A percentile compares a stretch with the other conserved stretches of the same genome.
Evolutionary conservation across 2,888 invertebrate genomes (phyloP).

Genomic region (Lissocephala sabroskyi): DNA sequence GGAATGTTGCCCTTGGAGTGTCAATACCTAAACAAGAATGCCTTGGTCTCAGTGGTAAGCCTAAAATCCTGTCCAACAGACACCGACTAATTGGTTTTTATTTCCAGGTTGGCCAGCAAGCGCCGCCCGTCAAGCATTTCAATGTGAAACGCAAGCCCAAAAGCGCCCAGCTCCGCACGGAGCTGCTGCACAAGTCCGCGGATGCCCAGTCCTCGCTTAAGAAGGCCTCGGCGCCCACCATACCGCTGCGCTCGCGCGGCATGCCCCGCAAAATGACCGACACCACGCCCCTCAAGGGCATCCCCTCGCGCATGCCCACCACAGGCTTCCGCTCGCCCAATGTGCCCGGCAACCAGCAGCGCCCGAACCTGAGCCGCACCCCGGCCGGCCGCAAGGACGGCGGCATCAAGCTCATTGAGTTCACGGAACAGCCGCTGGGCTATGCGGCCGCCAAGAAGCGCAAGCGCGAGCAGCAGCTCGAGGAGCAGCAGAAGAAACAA

Average conservation of each 20-base stretch:
- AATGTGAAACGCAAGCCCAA: conserved; percentile 94
- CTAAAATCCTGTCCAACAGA: no score
- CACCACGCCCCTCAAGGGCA: conserved; percentile 92
- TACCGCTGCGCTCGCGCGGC: conserved; percentile 88
- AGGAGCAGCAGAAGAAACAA: conserved; percentile 78
- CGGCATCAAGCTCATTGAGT: conserved; percentile 94
- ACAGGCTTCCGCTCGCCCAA: conserved; percentile 77
- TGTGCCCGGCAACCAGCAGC: conserved; percentile 67
- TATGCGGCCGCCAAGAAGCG: conserved; percentile 90
- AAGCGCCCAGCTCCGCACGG: conserved; percentile 90
- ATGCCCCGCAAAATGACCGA: conserved; percentile 98
- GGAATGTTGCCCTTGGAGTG: conserved; percentile 95
- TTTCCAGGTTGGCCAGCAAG: conserved; percentile 85
- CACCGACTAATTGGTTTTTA: not conserved
- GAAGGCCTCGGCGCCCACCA: conserved; percentile 89
- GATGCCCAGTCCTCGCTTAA: conserved; percentile 92
- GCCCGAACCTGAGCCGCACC: conserved; percentile 76
- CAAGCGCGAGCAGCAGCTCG: conserved; percentile 83
- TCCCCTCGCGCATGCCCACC: conserved; percentile 85
- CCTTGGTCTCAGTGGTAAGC: conserved; percentile 86
- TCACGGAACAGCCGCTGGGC: conserved; percentile 92
- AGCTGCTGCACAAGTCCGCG: conserved; percentile 90
- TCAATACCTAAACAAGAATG: conserved; percentile 95
- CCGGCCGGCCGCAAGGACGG: conserved; percentile 86
- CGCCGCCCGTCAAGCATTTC: conserved; percentile 91